A percentile compares a stretch with the other conserved stretches of the same genome.
Conservation (phyloP, 2,113 vertebrate genomes). For the Neofelis nebulosa region DNA sequence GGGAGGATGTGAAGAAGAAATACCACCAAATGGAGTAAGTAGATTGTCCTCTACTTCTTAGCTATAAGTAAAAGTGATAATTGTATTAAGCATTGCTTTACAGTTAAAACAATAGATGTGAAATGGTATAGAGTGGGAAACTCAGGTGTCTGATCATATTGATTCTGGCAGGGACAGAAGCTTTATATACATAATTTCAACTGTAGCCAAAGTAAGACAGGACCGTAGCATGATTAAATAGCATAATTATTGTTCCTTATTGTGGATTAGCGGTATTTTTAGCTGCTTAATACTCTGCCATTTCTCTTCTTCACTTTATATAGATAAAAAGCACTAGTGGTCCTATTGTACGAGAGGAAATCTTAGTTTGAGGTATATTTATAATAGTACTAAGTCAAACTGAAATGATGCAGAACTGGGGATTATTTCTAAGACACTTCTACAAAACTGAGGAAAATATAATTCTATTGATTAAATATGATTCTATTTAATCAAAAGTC, state of each 20-base stretch:
- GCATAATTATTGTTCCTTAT: not conserved
- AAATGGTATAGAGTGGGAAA: not conserved
- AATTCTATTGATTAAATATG: not conserved
- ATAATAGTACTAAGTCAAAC: constrained; percentile 10
- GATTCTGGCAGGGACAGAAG: not conserved
- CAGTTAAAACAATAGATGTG: not conserved
- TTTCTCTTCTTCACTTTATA: not conserved
- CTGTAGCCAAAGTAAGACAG: not conserved
- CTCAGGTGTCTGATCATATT: not conserved
- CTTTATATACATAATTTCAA: not conserved
- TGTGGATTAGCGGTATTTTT: not conserved
- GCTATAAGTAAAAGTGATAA: not conserved
- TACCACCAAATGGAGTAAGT: not conserved
- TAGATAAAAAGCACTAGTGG: not conserved
- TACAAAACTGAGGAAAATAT: not conserved
- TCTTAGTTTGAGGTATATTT: constrained; percentile 11
- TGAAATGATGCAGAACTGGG: not conserved
- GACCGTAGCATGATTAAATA: not conserved
- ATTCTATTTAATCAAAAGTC: constrained; percentile 6
- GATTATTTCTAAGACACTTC: not conserved
- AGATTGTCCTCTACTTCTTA: not conserved
- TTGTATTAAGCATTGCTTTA: not conserved
- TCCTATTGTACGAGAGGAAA: not conserved
- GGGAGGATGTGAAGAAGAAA: not conserved
- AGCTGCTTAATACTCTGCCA: not conserved